These are phyloP conservation scores for Nyctibius grandis DNA, from an alignment of 2,797 vertebrate species.

Conservation along the genomic window DNA sequence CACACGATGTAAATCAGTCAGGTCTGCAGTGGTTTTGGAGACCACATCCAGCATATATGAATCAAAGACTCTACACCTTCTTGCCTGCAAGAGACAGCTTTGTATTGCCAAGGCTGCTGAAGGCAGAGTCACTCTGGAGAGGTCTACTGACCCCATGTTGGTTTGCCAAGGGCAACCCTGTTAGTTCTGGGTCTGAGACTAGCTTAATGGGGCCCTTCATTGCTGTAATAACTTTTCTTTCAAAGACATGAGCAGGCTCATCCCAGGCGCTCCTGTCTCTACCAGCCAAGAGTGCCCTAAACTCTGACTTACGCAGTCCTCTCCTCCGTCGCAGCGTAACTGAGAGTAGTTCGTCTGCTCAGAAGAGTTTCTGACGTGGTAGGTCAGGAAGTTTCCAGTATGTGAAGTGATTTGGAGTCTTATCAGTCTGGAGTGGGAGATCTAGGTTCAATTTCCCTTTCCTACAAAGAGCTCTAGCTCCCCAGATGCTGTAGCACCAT, in stretches of 20 bases:
- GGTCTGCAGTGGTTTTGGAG: not conserved
- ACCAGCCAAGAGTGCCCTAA: too few relatives aligned
- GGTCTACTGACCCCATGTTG: not conserved
- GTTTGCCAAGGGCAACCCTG: not conserved
- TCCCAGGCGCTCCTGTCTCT: not conserved
- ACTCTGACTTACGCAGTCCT: not conserved
- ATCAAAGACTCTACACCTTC: not conserved
- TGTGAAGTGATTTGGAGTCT: not conserved
- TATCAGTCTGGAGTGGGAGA: not conserved
- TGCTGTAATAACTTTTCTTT: not conserved
- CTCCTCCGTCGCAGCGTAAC: too few relatives aligned
- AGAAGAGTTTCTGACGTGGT: not conserved
- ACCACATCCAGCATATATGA: not conserved
- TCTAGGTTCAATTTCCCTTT: not conserved
- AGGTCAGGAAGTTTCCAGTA: not conserved
- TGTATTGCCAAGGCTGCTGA: not conserved
- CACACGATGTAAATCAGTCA: too few relatives aligned
- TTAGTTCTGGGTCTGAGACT: not conserved
- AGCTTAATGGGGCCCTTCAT: not conserved
- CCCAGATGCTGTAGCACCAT: not conserved
- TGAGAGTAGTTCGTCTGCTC: not conserved
- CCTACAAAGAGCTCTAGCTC: not conserved
- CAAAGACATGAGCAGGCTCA: not conserved
- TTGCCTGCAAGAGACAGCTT: not conserved
- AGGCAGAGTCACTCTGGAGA: not conserved